Evolutionary conservation across 2,888 invertebrate species (phyloP).

Genomic region (Lithophane ornitopus): DNA sequence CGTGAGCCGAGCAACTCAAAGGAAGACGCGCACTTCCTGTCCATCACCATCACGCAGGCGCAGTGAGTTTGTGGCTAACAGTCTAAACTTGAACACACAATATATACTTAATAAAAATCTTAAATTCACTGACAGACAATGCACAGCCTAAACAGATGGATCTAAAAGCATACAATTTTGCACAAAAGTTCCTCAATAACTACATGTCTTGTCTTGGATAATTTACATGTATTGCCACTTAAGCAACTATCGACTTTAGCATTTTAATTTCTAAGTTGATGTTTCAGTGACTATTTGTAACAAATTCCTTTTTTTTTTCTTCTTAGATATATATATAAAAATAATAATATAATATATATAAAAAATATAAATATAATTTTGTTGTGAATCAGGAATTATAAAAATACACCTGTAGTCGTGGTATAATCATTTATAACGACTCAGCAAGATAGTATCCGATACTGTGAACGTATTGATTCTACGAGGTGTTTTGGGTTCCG

Average conservation of each 20-base stretch:
- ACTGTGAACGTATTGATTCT: no score
- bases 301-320: neutral
- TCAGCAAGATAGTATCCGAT: no score
- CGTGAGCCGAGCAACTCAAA: constrained; percentile 77
- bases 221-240: neutral
- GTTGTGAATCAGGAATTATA: no score
- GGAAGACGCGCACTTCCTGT: constrained; percentile 81
- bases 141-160: neutral
- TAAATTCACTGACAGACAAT: neutral
- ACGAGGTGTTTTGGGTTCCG: no score
- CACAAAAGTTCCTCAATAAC: neutral
- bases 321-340: no score
- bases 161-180: neutral
- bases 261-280: neutral
- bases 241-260: neutral
- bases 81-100: neutral
- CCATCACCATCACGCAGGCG: constrained; percentile 82
- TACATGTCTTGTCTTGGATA: neutral
- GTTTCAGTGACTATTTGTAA: neutral
- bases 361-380: no score
- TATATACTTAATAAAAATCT: neutral
- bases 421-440: no score
- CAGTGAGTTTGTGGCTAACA: constrained; percentile 69
- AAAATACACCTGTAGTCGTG: no score
- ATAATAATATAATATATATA: no score